Conservation (phyloP, 2,797 vertebrate genomes). For the Microctenopoma stevenorrisi region DNA sequence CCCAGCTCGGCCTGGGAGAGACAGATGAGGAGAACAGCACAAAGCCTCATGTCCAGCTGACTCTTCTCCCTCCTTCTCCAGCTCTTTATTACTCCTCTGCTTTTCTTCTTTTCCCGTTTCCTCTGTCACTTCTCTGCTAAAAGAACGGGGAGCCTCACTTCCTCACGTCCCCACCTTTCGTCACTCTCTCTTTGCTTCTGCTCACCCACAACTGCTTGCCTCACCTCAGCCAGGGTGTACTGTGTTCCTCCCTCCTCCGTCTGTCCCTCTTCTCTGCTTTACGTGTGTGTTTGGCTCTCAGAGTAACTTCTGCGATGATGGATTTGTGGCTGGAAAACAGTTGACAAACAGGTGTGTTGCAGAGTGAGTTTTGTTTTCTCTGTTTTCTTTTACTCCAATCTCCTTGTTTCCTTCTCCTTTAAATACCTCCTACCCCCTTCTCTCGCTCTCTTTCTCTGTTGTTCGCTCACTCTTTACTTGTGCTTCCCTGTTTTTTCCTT, state of each 20-base stretch:
- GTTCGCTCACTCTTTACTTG: background rate
- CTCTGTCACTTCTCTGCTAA: conserved; percentile 40
- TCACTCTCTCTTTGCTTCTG: conserved; percentile 44
- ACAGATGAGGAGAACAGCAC: conserved; percentile 83
- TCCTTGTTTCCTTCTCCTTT: conserved; percentile 33
- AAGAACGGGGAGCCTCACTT: conserved; percentile 60
- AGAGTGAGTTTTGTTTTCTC: conserved; percentile 42
- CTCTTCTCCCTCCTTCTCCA: conserved; percentile 67
- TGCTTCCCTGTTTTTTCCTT: conserved; percentile 9
- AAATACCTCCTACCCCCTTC: conserved; percentile 17
- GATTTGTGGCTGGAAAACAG: conserved; percentile 66
- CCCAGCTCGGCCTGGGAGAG: conserved; percentile 84
- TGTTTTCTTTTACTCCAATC: conserved; percentile 21
- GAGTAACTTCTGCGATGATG: conserved; percentile 56
- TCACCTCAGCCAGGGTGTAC: conserved; percentile 61
- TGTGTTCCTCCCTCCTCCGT: conserved; percentile 51
- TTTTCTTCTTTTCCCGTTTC: conserved; percentile 54
- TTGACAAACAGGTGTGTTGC: conserved; percentile 62
- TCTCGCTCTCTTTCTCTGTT: background rate
- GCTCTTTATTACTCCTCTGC: conserved; percentile 59
- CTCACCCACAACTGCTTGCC: conserved; percentile 60
- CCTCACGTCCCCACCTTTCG: conserved; percentile 64
- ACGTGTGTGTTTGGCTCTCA: conserved; percentile 49
- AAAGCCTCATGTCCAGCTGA: conserved; percentile 82
- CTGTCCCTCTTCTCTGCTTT: conserved; percentile 37